Percentiles rank a stretch among this genome's conserved stretches.
Conservation (phyloP, 2,888 invertebrate species). For the Candidula unifasciata region DNA sequence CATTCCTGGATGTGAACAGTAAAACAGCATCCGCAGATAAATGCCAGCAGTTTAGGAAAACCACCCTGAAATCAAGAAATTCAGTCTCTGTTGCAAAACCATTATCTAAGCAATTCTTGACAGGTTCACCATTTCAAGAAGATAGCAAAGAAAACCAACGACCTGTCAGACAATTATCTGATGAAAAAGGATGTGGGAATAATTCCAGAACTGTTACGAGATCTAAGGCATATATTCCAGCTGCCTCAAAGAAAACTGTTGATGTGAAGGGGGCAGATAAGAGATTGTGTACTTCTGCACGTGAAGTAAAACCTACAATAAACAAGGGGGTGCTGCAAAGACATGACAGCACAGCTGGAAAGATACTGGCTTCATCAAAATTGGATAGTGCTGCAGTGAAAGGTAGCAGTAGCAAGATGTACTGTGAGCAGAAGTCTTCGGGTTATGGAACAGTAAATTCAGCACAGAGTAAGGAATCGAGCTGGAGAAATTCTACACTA, state of each 20-base stretch:
- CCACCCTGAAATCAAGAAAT: constrained; percentile 1
- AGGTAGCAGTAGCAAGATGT: neutral
- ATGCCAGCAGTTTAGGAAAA: neutral
- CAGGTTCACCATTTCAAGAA: neutral
- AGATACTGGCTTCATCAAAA: neutral
- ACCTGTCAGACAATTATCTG: neutral
- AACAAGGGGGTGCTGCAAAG: neutral
- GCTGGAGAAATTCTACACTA: neutral
- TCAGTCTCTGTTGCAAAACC: neutral
- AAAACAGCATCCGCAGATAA: constrained; percentile 16
- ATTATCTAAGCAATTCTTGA: neutral
- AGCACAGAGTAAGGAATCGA: neutral
- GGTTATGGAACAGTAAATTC: neutral
- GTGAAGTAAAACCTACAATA: neutral
- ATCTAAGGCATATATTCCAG: neutral
- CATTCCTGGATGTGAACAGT: neutral
- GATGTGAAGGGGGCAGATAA: constrained; percentile 20
- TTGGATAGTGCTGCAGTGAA: neutral
- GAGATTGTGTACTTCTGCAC: neutral
- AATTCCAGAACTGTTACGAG: neutral
- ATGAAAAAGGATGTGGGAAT: neutral
- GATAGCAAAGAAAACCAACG: constrained; percentile 5
- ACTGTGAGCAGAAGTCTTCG: neutral
- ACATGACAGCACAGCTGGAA: neutral
- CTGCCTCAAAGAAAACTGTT: neutral